Evolutionary conservation across 2,888 invertebrate species (phyloP), one percentile per base, ranked within the genome.

Genomic region (Oscheius sp.): DNA sequence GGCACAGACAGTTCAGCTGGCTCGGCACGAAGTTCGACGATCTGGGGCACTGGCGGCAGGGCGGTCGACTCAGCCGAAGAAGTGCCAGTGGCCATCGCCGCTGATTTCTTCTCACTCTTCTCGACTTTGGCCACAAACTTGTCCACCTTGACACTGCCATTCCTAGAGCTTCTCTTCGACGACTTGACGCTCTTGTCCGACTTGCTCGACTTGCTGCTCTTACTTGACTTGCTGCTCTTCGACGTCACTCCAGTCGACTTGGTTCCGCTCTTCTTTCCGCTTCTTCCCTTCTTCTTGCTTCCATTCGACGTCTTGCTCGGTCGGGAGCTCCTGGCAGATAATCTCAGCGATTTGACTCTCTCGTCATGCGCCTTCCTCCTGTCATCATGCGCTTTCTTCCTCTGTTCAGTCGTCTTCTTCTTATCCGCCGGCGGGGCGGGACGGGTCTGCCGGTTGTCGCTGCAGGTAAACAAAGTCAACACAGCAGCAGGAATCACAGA

Each of bases 1-100:
- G 29, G 41, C 29, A 21, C 53, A 29, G 9, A 27, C 21, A 73
- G 43, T 13, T 73, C 73, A 2, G 52, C 21, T 29, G 72, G 72
- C 27, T 70, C 59, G 2, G 55, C 18, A 7, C 52, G 63, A 7
- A 64, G 29, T 18, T 64, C 29, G 16, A 53, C 52, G n/a, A 16
- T 18, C 35, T 21, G 18, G 12, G 46, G 43, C 21, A n/a, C 41
- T 3, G 46, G 16, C 35, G 35, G 35, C 18, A n/a, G 16, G n/a
- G 27, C 21, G 58, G 27, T 66, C n/a, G 58, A 27, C 58, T 58
- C 27, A 2, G 13, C 13, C 58, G 21, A n/a, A 5, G 56, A 56
- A 21, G 21, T 13, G 3, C 12, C 5, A 2, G 13, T 13, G 7
- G 52, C 61, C 46, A 18, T 18, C 9, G 1, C 6, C 1, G 6